These are phyloP conservation scores for Drosophila vallismaia DNA, from an alignment of 2,888 invertebrate species.

Conservation along the genomic window DNA sequence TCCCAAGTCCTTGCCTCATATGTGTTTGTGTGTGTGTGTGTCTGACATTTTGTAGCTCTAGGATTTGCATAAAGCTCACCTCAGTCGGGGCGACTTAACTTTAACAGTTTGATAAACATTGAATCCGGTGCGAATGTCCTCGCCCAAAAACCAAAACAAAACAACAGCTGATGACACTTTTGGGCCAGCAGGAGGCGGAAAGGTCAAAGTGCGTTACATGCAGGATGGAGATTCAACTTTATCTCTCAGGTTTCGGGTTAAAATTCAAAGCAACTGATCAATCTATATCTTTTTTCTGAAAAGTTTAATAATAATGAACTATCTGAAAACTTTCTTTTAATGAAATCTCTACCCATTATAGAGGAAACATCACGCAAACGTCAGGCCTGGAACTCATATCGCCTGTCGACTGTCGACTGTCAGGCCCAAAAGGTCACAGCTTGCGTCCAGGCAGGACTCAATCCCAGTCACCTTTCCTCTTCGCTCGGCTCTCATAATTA, in stretches of 20 bases:
- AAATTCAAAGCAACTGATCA: no score
- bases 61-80: conserved; percentile 75
- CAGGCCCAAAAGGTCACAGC: conserved; percentile 61
- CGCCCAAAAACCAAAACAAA: conserved; percentile 9
- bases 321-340: background rate
- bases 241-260: no score
- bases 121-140: conserved; percentile 27
- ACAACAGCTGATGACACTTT: conserved; percentile 24
- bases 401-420: no score
- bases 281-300: no score
- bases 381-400: conserved; percentile 30
- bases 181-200: conserved; percentile 23
- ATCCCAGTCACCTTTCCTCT: background rate
- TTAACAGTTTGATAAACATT: conserved; percentile 67
- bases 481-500: conserved; percentile 57
- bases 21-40: conserved; percentile 34
- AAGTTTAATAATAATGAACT: no score
- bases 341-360: no score
- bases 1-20: background rate
- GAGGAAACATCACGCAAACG: conserved; percentile 30
- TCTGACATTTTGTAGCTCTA: conserved; percentile 49
- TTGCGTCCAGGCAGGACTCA: conserved; percentile 25
- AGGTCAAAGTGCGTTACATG: conserved; percentile 57
- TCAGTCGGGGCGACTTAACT: conserved; percentile 57
- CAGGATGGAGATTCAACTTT: conserved; percentile 5